These are phyloP conservation scores for Aldrovandia affinis DNA, from an alignment of 2,797 vertebrate genomes.

Conservation along the genomic window DNA sequence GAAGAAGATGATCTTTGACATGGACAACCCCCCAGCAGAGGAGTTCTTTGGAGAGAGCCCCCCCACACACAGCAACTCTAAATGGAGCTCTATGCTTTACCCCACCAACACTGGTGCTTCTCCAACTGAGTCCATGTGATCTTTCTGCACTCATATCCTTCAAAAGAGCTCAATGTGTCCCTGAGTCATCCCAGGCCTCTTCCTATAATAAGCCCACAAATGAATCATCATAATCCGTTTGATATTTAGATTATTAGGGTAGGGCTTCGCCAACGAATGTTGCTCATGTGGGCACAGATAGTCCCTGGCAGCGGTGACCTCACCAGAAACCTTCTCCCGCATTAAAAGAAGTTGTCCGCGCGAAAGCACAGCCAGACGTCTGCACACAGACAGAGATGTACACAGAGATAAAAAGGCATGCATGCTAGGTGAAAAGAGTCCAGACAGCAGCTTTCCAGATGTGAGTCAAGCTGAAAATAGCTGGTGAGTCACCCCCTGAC, in stretches of 20 bases:
- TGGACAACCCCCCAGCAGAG: slow-evolving; percentile 94
- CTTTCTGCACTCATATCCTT: neutral
- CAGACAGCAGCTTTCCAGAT: neutral
- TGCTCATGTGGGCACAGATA: neutral
- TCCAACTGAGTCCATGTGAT: no score
- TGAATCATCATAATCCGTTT: neutral
- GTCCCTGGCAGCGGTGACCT: neutral
- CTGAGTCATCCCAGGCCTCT: neutral
- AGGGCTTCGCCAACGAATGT: neutral
- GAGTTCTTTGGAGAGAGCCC: slow-evolving; percentile 91
- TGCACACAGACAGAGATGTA: neutral
- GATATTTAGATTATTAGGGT: neutral
- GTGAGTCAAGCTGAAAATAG: neutral
- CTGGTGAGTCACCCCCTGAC: neutral
- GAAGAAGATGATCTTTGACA: slow-evolving; percentile 98
- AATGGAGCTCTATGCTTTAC: neutral
- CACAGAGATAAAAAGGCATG: neutral
- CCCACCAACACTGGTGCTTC: neutral
- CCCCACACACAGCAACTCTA: neutral
- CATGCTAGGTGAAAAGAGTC: neutral
- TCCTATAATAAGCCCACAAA: neutral
- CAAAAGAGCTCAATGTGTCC: neutral
- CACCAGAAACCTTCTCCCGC: neutral
- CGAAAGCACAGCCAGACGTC: neutral
- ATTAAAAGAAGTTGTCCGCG: neutral